phyloP scores from a whole-genome alignment of 2,888 invertebrate species.

The Drosophila neotestacea region DNA sequence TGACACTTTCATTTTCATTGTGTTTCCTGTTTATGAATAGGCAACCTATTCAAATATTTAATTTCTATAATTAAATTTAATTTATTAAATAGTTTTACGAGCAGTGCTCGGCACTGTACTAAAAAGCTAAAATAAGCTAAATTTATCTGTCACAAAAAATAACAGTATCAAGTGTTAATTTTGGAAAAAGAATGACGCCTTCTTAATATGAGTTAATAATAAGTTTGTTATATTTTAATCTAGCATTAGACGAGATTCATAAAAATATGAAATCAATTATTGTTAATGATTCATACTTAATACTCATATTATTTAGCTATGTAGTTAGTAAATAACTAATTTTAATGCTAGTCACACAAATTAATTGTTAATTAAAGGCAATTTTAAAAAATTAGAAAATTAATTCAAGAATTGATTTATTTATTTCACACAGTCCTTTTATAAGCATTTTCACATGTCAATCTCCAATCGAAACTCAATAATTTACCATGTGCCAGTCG shows the following conservation, averaged over 20 bases:
- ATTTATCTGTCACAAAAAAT: too few relatives aligned
- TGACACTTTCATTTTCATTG: constrained; percentile 69
- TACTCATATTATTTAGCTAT: too few relatives aligned
- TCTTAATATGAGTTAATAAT: too few relatives aligned
- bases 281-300: too few relatives aligned
- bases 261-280: too few relatives aligned
- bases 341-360: constrained; percentile 14
- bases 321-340: constrained; percentile 1
- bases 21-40: constrained; percentile 1
- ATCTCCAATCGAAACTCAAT: constrained; percentile 60
- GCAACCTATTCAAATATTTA: constrained; percentile 1
- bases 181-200: too few relatives aligned
- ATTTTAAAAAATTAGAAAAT: constrained; percentile 21
- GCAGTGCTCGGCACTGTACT: too few relatives aligned
- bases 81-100: too few relatives aligned
- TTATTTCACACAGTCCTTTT: constrained; percentile 73
- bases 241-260: too few relatives aligned
- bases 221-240: too few relatives aligned
- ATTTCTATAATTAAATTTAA: constrained; percentile 14
- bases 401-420: constrained; percentile 53
- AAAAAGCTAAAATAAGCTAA: too few relatives aligned
- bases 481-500: constrained; percentile 55
- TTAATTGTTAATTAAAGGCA: constrained; percentile 30
- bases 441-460: constrained; percentile 77
- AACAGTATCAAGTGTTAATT: too few relatives aligned